phyloP scores from a whole-genome alignment of 2,888 invertebrate genomes.

The Scaptomyza cyrtandrae region DNA sequence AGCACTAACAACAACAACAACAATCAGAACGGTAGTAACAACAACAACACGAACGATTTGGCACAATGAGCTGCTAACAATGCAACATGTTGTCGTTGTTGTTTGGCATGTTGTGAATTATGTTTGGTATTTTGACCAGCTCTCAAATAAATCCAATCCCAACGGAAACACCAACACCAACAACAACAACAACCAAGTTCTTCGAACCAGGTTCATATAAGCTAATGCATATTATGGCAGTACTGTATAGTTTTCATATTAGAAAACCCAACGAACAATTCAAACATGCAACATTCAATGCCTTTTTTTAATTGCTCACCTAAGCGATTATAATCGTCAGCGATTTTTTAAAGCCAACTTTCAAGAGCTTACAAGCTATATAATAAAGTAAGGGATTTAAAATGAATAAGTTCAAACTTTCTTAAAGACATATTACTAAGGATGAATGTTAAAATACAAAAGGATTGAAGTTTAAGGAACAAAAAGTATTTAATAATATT shows the following conservation, averaged over 20 bases:
- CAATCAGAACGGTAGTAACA: slow-evolving; percentile 11
- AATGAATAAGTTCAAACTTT: no score
- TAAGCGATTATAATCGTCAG: not conserved
- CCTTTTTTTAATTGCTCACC: slow-evolving; percentile 51
- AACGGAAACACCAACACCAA: slow-evolving; percentile 27
- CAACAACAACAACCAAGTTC: slow-evolving; percentile 20
- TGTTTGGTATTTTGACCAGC: slow-evolving; percentile 73
- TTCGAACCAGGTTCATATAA: slow-evolving; percentile 12
- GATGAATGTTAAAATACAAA: no score
- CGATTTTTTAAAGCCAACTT: not conserved
- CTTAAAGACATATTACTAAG: no score
- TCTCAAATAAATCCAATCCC: slow-evolving; percentile 57
- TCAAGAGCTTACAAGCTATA: not conserved
- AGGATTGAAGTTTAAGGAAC: no score
- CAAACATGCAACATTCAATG: slow-evolving; percentile 56
- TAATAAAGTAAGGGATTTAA: not conserved
- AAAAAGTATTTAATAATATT: no score
- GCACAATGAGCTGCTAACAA: slow-evolving; percentile 76
- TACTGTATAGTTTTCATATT: slow-evolving; percentile 48
- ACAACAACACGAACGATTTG: slow-evolving; percentile 57
- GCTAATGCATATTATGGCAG: not conserved
- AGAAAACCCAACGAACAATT: slow-evolving; percentile 29
- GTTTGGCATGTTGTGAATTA: slow-evolving; percentile 81
- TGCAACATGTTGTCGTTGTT: slow-evolving; percentile 77
- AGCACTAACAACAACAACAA: slow-evolving; percentile 24